A percentile compares a stretch with the other conserved stretches of the same genome.
Conservation (phyloP, 1,140 invertebrate species). For the Asbolus verrucosus region DNA sequence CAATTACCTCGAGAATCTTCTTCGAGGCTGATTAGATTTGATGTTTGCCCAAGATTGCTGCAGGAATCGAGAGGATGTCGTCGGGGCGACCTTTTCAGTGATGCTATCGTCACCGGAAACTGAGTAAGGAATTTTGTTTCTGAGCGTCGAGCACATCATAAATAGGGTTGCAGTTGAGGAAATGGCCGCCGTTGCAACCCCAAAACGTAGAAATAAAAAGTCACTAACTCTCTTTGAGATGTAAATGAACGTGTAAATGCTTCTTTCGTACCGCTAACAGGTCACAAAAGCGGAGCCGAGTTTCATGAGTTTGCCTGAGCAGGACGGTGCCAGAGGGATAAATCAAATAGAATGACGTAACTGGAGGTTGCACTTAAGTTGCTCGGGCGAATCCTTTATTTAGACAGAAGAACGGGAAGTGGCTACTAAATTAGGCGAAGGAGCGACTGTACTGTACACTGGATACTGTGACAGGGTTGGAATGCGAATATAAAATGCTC, state of each 20-base stretch:
- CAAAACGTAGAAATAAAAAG: conserved; percentile 15
- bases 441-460: conserved; percentile 3
- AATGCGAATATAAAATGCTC: conserved; percentile 17
- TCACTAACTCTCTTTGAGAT: conserved; percentile 28
- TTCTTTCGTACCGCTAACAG: conserved; percentile 20
- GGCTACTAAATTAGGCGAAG: conserved; percentile 23
- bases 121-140: not conserved
- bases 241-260: conserved; percentile 39
- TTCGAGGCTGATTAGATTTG: not conserved
- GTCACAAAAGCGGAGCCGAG: conserved; percentile 20
- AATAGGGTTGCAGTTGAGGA: not conserved
- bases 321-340: conserved; percentile 16
- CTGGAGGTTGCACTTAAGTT: conserved; percentile 35
- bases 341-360: conserved; percentile 26
- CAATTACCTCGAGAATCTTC: conserved; percentile 20
- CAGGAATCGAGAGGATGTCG: no score
- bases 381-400: conserved; percentile 31
- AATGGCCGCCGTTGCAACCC: not conserved
- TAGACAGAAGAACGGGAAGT: conserved; percentile 27
- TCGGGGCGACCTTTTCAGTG: no score
- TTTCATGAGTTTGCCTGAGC: not conserved
- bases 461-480: no score
- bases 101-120: no score
- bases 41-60: not conserved
- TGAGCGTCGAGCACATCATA: not conserved